Evolutionary conservation across 2,888 invertebrate species (phyloP).

Genomic region (Rhaphigaster nebulosa): DNA sequence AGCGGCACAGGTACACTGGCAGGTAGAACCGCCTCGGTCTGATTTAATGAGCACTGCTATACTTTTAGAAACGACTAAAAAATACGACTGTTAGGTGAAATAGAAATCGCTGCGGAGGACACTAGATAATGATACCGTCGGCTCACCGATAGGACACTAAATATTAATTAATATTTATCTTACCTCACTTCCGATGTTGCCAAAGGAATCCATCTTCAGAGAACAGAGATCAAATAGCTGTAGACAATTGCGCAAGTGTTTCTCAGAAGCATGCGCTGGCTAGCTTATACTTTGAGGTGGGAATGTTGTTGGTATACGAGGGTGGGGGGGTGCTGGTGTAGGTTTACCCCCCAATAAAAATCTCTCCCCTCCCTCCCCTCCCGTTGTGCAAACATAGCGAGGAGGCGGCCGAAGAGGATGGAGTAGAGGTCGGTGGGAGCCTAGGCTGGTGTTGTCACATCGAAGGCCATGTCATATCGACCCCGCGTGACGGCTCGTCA

Average conservation of each 20-base stretch:
- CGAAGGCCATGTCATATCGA: not conserved
- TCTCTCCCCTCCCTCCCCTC: constrained; percentile 60
- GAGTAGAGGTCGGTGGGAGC: not conserved
- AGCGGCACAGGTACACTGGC: not conserved
- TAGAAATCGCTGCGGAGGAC: not conserved
- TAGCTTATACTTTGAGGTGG: constrained; percentile 65
- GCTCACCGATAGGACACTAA: not conserved
- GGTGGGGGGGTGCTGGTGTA: constrained; percentile 62
- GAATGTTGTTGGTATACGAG: constrained; percentile 65
- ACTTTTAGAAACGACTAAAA: not conserved
- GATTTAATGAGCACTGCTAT: not conserved
- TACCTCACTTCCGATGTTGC: constrained; percentile 65
- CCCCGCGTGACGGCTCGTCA: not conserved
- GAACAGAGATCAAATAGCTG: constrained; percentile 65
- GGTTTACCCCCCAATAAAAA: constrained; percentile 64
- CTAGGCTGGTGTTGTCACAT: not conserved
- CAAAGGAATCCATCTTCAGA: constrained; percentile 65
- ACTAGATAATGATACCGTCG: not conserved
- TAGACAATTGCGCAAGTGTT: constrained; percentile 66
- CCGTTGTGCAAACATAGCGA: constrained; percentile 2
- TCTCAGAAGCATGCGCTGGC: constrained; percentile 65
- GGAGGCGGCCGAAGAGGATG: not conserved
- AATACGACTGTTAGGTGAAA: not conserved
- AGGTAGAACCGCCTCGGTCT: not conserved
- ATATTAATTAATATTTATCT: constrained; percentile 63